phyloP scores from a whole-genome alignment of 2,888 invertebrate genomes.

The Cantharis lateralis region DNA sequence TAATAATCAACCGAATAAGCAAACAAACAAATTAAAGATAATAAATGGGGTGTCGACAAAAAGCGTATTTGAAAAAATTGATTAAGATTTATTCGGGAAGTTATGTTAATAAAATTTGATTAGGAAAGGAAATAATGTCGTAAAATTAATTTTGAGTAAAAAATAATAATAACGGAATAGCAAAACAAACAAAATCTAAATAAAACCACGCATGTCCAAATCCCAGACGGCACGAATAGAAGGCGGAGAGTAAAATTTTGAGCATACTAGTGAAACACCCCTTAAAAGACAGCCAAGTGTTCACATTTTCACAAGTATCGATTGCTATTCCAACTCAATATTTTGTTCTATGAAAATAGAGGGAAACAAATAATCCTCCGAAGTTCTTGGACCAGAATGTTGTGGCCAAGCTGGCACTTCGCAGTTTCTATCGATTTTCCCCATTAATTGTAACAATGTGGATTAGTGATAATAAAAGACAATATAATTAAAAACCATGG shows the following conservation, averaged over 20 bases:
- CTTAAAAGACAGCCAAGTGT: constrained; percentile 16
- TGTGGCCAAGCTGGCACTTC: constrained; percentile 28
- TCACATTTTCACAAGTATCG: constrained; percentile 23
- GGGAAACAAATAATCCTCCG: constrained; percentile 39
- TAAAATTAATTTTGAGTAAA: constrained; percentile 14
- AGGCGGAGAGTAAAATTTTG: constrained; percentile 38
- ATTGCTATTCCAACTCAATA: constrained; percentile 43
- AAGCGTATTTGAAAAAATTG: neutral
- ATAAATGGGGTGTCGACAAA: neutral
- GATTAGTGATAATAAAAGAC: constrained; percentile 1
- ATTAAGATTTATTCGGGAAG: neutral
- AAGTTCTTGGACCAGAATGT: constrained; percentile 37
- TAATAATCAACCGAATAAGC: neutral
- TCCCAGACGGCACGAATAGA: constrained; percentile 36
- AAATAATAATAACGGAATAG: constrained; percentile 5
- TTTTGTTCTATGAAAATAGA: constrained; percentile 46
- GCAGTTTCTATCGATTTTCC: constrained; percentile 12
- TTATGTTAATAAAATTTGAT: neutral
- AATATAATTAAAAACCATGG: constrained; percentile 51
- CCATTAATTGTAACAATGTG: constrained; percentile 8
- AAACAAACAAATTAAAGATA: neutral
- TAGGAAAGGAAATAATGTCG: neutral
- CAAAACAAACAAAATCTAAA: constrained; percentile 21
- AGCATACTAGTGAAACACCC: constrained; percentile 17
- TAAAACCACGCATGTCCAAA: constrained; percentile 36